Evolutionary conservation across 2,113 vertebrate genomes (phyloP), one percentile per base, ranked within the genome.

Genomic region (Lamprotornis superbus): DNA sequence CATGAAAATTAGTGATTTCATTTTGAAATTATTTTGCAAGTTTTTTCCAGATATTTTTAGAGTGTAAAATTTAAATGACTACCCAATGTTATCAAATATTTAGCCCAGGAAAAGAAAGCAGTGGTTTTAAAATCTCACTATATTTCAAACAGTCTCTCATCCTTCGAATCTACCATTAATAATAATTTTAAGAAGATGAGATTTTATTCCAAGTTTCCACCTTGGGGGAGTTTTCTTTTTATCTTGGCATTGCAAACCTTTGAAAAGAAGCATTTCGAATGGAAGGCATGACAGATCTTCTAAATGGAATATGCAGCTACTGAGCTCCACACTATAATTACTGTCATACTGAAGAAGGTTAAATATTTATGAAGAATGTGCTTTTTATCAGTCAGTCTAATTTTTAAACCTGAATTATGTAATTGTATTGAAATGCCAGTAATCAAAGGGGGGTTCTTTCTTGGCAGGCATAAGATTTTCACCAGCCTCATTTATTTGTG

Each of bases 361-460:
- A 98, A 98, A 97, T 97, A 97, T 98, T 97, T 97, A 98, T 97
- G 96, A 97, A 96, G 94, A 96, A 96, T 87, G 84, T 94, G 91
- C 95, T 96, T 98, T 97, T 97, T 97, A 97, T 97, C 93, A 91
- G 80, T 85, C 90, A 95, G 93, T 94, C 89, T 96, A 96, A 97
- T 97, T 97, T 97, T 97, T 89, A 96, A 96, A 94, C 82, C 93
- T 82, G 90, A 75, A 95, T 95, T 96, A 87, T 91, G 61, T 97
- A 95, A 98, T 97, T 95, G 97, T 89, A 82, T 65, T 83, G 95
- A 87, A 89, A 98, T 93, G 73, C 84, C 97, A 95, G 78, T 83
- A 95, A 96, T 85, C 76, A n/a, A 83, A 93, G 68, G 22, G 2
- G 30, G 42, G 8, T 86, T 75, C 31, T 52, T 83, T 87, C 90